Conservation (phyloP, 1,140 invertebrate species). For the Dendroctonus ponderosae region DNA sequence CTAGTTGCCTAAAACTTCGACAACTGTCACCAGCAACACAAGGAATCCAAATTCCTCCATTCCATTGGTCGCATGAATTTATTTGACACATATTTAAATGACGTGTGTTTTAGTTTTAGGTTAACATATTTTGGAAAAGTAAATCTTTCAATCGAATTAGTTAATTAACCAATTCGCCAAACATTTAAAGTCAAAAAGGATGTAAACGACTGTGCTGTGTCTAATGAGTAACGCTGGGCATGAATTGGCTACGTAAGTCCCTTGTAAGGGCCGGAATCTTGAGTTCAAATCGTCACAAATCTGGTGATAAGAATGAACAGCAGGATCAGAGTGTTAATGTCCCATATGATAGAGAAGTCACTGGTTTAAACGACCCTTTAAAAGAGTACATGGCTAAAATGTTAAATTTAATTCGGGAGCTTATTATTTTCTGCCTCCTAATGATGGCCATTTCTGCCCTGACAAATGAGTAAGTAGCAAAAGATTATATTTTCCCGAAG, state of each 20-base stretch:
- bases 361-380: constrained; percentile 19
- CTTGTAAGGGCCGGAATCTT: constrained; percentile 22
- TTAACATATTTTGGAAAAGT: constrained; percentile 10
- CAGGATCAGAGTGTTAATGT: constrained; percentile 18
- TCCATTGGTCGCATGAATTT: constrained; percentile 7
- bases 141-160: too few species aligned
- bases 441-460: constrained; percentile 59
- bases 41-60: not conserved
- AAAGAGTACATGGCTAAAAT: constrained; percentile 40
- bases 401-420: constrained; percentile 46
- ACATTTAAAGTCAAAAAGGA: too few species aligned
- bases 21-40: not conserved
- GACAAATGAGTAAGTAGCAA: constrained; percentile 58
- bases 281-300: constrained; percentile 23
- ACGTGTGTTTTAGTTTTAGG: constrained; percentile 17
- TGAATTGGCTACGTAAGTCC: constrained; percentile 31
- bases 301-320: constrained; percentile 32
- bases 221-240: constrained; percentile 32
- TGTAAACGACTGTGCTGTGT: too few species aligned
- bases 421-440: constrained; percentile 53
- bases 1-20: not conserved
- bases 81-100: constrained; percentile 8
- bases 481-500: not conserved
- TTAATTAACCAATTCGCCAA: too few species aligned
- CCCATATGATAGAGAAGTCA: constrained; percentile 22